Evolutionary conservation across 2,113 vertebrate genomes (phyloP).

Genomic region (Sterrhoptilus dennistouni): DNA sequence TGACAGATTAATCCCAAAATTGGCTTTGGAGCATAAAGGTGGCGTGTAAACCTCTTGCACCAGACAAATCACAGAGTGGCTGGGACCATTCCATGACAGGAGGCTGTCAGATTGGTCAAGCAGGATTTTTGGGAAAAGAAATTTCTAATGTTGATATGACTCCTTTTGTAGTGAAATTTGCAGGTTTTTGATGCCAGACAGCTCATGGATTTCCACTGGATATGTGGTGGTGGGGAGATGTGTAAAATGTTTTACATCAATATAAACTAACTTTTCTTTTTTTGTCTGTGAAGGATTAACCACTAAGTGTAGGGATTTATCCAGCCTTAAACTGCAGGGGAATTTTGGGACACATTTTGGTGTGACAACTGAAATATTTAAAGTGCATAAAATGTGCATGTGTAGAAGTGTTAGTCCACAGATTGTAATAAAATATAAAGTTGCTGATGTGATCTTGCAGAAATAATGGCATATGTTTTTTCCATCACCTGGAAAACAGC

Average conservation of each 20-base stretch:
- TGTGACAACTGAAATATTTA: background rate
- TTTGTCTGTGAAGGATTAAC: background rate
- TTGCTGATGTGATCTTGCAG: background rate
- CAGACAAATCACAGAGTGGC: background rate
- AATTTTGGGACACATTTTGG: background rate
- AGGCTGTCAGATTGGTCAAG: background rate
- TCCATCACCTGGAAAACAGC: background rate
- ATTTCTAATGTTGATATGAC: background rate
- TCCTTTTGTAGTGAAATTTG: background rate
- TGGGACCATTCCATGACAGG: background rate
- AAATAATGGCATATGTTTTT: background rate
- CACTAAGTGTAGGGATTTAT: background rate
- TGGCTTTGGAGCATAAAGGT: background rate
- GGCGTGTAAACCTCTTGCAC: background rate
- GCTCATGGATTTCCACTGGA: background rate
- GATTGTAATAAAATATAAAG: background rate
- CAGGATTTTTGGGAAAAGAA: background rate
- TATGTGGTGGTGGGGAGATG: background rate
- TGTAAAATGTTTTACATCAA: background rate
- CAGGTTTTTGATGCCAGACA: background rate
- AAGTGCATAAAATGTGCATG: background rate
- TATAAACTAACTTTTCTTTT: background rate
- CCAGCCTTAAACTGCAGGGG: background rate
- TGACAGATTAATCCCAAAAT: background rate
- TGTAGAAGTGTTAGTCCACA: background rate